Evolutionary conservation across 2,797 vertebrate genomes (phyloP).

Genomic region (Danionella dracula): DNA sequence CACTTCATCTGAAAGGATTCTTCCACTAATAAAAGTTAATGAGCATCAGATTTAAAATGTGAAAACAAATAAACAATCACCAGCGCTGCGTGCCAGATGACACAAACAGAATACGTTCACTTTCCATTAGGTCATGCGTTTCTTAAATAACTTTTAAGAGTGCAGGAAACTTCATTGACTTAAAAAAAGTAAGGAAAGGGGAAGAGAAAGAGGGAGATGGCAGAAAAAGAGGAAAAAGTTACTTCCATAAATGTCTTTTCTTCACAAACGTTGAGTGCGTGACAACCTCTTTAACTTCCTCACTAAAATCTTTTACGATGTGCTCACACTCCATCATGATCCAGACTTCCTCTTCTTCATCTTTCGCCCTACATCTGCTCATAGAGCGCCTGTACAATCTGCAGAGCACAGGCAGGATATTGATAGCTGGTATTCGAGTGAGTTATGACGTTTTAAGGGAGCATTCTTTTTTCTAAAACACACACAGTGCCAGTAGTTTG

Average conservation of each 20-base stretch:
- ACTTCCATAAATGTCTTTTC: constrained; percentile 45
- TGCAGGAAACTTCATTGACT: constrained; percentile 9
- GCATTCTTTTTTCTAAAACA: no score
- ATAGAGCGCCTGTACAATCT: background rate
- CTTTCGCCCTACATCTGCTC: constrained; percentile 9
- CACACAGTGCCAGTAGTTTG: background rate
- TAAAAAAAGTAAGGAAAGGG: constrained; percentile 15
- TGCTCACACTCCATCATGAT: constrained; percentile 51
- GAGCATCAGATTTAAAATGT: constrained; percentile 56
- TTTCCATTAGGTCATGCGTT: constrained; percentile 65
- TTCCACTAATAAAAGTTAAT: constrained; percentile 59
- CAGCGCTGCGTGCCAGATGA: constrained; percentile 46
- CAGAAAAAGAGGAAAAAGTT: constrained; percentile 3
- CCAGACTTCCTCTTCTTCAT: constrained; percentile 45
- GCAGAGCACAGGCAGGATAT: background rate
- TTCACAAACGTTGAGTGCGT: constrained; percentile 46
- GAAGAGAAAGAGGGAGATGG: constrained; percentile 22
- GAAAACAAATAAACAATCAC: constrained; percentile 10
- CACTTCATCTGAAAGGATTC: constrained; percentile 53
- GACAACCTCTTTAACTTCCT: constrained; percentile 53
- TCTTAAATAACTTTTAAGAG: constrained; percentile 28
- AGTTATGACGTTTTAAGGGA: no score
- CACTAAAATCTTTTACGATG: constrained; percentile 58
- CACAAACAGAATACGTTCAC: constrained; percentile 43
- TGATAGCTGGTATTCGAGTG: background rate